These are phyloP conservation scores for Aphelinus certus DNA, from an alignment of 1,140 invertebrate genomes.

Conservation along the genomic window DNA sequence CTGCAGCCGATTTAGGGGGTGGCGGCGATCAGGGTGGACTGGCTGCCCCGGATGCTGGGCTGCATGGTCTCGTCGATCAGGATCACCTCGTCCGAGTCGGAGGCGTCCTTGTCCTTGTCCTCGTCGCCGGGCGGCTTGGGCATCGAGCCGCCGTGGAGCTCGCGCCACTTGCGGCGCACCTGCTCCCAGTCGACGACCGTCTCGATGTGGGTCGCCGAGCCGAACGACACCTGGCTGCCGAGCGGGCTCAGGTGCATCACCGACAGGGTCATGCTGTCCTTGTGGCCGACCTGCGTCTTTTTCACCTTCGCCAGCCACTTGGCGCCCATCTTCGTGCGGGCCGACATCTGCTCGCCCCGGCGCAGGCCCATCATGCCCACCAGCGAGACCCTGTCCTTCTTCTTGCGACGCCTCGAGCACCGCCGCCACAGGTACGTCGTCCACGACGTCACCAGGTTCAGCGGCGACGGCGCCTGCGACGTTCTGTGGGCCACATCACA, in stretches of 20 bases:
- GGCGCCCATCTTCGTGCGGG: conserved; percentile 82
- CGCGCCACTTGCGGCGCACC: conserved; percentile 89
- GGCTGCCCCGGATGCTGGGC: conserved; percentile 31
- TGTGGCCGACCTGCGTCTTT: conserved; percentile 79
- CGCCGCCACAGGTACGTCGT: conserved; percentile 82
- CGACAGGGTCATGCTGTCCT: conserved; percentile 80
- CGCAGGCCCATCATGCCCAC: conserved; percentile 83
- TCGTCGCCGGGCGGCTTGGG: not conserved
- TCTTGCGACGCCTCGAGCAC: conserved; percentile 77
- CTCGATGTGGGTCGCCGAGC: conserved; percentile 78
- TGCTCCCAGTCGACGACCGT: conserved; percentile 91
- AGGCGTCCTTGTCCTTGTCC: conserved; percentile 43
- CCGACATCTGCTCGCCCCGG: conserved; percentile 75
- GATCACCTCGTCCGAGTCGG: conserved; percentile 10
- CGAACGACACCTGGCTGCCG: conserved; percentile 85
- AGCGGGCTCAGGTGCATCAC: conserved; percentile 81
- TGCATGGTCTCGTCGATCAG: conserved; percentile 30
- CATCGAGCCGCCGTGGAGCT: conserved; percentile 72
- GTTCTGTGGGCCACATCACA: conserved; percentile 69
- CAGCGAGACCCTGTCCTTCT: conserved; percentile 82
- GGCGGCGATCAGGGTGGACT: conserved; percentile 34
- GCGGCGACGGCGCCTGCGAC: conserved; percentile 94
- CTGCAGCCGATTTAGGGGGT: not conserved
- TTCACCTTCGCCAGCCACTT: conserved; percentile 88
- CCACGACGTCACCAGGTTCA: conserved; percentile 96